Base-by-base conservation (phyloP, 2,113 vertebrate species). In the Athene noctua region DNA sequence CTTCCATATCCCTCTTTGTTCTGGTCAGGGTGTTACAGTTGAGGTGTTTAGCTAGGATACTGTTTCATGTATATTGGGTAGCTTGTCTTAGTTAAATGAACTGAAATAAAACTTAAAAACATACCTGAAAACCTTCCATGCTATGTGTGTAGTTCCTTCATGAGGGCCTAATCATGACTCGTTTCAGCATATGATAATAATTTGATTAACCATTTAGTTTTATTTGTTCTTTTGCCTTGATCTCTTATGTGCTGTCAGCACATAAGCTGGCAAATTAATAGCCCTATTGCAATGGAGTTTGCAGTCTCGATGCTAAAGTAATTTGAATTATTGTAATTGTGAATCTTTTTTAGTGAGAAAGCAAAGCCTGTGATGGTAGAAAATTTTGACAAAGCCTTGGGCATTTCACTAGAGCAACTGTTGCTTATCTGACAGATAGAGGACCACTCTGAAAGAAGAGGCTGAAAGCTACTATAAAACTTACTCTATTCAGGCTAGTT, bases 381-480 rank as follows among this genome's bases (percentile, higher is more conserved):
- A 82, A 78, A 78, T 94, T 78, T 38, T 94, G 63, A 67, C 67
- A 91, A 74, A 92, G 25, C 88, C 65, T 75, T 92, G 20, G 83
- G 57, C 44, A 55, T 77, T 97, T 89, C 8, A 1, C n/a, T 87
- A 4, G 63, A 61, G 17, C n/a, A 72, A 55, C 80, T 96, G 32
- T 54, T 75, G 19, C 80, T 94, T 94, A 89, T 93, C 83, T 92
- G 77, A 62, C 40, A 83, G 55, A 85, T 94, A 78, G 96, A 92
- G 62, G 49, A 68, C 29, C 25, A 9, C 15, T 88, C 40, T 68
- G 59, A 93, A 96, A 92, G 55, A 80, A 91, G 89, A 58, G 11
- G 16, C 47, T 51, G 44, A 32, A 54, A 70, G 73, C 70, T 80
- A 9, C 62, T 94, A 42, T 67, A 92, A 83, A 77, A 66, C 32